Conservation (phyloP, 53 echinoderm and acorn worm species). For the Antedon mediterranea region DNA sequence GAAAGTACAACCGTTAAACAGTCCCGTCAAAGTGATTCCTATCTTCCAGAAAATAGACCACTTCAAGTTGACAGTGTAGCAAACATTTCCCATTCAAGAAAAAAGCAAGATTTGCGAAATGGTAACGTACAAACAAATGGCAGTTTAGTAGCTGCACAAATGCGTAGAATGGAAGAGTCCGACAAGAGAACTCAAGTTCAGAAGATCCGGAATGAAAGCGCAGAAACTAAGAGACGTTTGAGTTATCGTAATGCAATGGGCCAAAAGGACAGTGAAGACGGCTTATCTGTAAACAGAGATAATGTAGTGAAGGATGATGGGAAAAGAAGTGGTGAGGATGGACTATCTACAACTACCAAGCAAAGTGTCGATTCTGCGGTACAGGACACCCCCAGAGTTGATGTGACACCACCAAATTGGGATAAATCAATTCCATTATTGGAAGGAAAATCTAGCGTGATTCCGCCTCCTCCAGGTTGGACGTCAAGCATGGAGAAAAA, state of each 20-base stretch:
- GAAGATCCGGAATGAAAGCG: neutral
- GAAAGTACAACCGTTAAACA: too few relatives aligned
- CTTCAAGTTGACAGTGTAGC: too few relatives aligned
- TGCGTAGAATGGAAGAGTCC: neutral
- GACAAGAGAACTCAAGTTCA: neutral
- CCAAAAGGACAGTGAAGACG: neutral
- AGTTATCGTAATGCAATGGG: neutral
- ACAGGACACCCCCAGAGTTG: neutral
- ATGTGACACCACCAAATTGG: slow-evolving; percentile 4
- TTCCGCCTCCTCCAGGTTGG: neutral
- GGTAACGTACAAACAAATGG: neutral
- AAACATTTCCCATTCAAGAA: neutral
- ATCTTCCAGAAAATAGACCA: too few relatives aligned
- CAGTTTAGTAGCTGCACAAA: neutral
- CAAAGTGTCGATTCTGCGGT: neutral
- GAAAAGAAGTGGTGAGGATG: neutral
- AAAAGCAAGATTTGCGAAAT: neutral
- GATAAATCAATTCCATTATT: slow-evolving; percentile 4
- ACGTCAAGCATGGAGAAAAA: neutral
- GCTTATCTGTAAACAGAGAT: too few relatives aligned
- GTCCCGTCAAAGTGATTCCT: too few relatives aligned
- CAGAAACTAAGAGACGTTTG: neutral
- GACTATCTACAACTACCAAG: neutral
- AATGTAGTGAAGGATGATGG: too few relatives aligned
- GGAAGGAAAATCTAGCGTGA: neutral